Conservation (phyloP, 2,113 vertebrate genomes). For the Poeciliopsis retropinna region DNA sequence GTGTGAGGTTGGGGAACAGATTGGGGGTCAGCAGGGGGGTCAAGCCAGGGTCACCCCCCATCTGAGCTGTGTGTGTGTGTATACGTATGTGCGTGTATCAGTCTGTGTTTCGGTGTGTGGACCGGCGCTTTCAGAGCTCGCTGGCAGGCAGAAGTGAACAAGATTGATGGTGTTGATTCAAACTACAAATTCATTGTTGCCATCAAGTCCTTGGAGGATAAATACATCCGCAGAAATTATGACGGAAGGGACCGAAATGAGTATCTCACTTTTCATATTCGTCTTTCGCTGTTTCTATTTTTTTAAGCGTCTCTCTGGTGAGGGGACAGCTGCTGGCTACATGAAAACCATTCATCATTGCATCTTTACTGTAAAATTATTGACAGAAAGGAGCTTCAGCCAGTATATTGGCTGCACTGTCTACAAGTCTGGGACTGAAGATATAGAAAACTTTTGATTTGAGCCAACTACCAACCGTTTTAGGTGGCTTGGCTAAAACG, state of each 20-base stretch:
- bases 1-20: constrained; percentile 82
- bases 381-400: constrained; percentile 58
- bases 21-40: constrained; percentile 83
- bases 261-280: constrained; percentile 74
- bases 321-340: constrained; percentile 66
- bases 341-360: constrained; percentile 78
- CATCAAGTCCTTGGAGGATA: constrained; percentile 71
- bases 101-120: constrained; percentile 4
- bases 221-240: constrained; percentile 75
- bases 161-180: constrained; percentile 79
- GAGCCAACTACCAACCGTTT: not conserved
- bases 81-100: constrained; percentile 25
- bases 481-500: not conserved
- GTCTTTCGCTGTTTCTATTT: constrained; percentile 44
- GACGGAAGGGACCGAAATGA: constrained; percentile 73
- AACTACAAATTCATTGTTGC: constrained; percentile 72
- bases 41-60: constrained; percentile 81
- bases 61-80: constrained; percentile 63
- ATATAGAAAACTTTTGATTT: not conserved
- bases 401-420: constrained; percentile 55
- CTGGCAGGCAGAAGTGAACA: constrained; percentile 70
- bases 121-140: constrained; percentile 56
- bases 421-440: constrained; percentile 31
- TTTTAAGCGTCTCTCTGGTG: constrained; percentile 19
- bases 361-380: constrained; percentile 73